Conservation (phyloP, 53 echinoderm and acorn worm species). For the Mesocentrotus franciscanus region DNA sequence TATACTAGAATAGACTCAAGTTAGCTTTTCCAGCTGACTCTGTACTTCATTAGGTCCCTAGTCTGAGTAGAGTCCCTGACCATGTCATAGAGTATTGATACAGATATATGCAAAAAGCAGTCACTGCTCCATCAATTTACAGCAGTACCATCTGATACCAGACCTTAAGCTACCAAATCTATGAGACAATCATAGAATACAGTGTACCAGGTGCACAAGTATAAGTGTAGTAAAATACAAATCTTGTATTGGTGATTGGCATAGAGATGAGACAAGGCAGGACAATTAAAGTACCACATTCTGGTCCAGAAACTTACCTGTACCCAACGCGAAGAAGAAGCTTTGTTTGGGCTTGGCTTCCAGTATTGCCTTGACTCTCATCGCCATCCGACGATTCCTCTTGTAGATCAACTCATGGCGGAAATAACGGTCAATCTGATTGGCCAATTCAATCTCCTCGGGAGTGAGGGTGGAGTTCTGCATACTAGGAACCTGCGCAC, state of each 20-base stretch:
- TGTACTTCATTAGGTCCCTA: too few species aligned
- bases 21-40: too few species aligned
- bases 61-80: too few species aligned
- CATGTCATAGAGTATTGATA: too few species aligned
- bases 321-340: conserved; percentile 98
- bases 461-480: conserved; percentile 83
- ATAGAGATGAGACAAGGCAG: background rate
- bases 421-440: conserved; percentile 96
- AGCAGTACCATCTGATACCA: too few species aligned
- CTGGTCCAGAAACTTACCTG: conserved; percentile 76
- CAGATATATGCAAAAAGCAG: too few species aligned
- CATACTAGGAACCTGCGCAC: conserved; percentile 75
- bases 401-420: conserved; percentile 91
- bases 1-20: too few species aligned
- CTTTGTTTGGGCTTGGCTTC: conserved; percentile 86
- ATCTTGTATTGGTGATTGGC: background rate
- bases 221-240: too few species aligned
- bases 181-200: too few species aligned
- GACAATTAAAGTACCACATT: background rate
- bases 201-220: too few species aligned
- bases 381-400: conserved; percentile 92
- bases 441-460: conserved; percentile 81
- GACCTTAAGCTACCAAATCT: background rate
- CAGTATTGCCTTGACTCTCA: conserved; percentile 87
- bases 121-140: too few species aligned